These are phyloP conservation scores for Orthosia cruda DNA, from an alignment of 2,888 invertebrate genomes.

Conservation along the genomic window DNA sequence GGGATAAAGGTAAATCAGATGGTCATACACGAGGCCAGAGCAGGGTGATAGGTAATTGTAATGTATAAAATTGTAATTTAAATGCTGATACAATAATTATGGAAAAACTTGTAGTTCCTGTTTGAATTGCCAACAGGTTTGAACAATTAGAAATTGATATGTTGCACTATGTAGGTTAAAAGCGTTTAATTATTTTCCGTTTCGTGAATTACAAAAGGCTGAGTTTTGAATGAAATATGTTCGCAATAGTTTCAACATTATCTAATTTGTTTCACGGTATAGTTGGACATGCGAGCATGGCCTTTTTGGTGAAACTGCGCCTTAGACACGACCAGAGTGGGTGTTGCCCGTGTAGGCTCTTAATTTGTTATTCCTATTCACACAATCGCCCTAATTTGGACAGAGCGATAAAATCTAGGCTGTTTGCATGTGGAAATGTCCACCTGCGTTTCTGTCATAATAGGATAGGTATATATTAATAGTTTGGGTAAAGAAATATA, in stretches of 20 bases:
- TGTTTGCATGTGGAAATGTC: constrained; percentile 42
- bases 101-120: constrained; percentile 1
- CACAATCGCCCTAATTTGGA: constrained; percentile 56
- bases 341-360: constrained; percentile 56
- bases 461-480: constrained; percentile 14
- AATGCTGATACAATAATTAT: constrained; percentile 17
- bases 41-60: constrained; percentile 2
- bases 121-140: constrained; percentile 13
- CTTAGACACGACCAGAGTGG: constrained; percentile 46
- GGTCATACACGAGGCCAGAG: not conserved
- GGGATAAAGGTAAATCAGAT: constrained; percentile 14
- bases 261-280: constrained; percentile 41
- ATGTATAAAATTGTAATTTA: constrained; percentile 14
- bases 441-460: constrained; percentile 34
- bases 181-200: constrained; percentile 48
- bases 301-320: constrained; percentile 55
- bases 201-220: constrained; percentile 42
- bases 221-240: constrained; percentile 35
- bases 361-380: constrained; percentile 49
- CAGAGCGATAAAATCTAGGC: constrained; percentile 53
- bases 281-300: constrained; percentile 25
- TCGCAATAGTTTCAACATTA: constrained; percentile 43
- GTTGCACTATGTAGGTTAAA: constrained; percentile 48
- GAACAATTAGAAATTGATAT: constrained; percentile 49
- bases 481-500: constrained; percentile 5